Evolutionary conservation across 2,888 invertebrate genomes (phyloP).

Genomic region (Phaedon cochleariae): DNA sequence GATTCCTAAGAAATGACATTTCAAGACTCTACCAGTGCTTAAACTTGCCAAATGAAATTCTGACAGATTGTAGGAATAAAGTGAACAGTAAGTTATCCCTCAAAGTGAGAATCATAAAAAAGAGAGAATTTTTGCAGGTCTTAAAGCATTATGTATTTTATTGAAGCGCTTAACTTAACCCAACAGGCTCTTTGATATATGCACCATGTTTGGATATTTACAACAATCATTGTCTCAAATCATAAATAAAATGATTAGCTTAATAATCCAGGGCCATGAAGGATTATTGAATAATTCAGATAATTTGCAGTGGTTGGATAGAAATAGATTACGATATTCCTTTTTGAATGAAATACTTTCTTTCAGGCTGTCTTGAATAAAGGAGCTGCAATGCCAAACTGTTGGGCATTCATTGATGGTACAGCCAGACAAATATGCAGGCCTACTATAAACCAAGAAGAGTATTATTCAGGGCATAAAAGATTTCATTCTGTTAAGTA

Average conservation of each 20-base stretch:
- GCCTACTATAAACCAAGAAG: slow-evolving; percentile 31
- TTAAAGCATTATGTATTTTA: background rate
- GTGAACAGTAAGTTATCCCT: background rate
- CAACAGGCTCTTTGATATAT: slow-evolving; percentile 1
- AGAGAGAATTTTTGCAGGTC: background rate
- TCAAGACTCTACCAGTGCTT: background rate
- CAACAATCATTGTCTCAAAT: slow-evolving; percentile 5
- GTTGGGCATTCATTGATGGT: slow-evolving; percentile 18
- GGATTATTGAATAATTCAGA: slow-evolving; percentile 7
- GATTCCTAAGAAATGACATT: background rate
- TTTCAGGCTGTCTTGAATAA: background rate
- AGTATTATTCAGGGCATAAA: no score
- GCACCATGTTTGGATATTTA: slow-evolving; percentile 4
- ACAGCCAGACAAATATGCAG: slow-evolving; percentile 33
- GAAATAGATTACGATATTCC: slow-evolving; percentile 4
- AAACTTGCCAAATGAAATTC: slow-evolving; percentile 6
- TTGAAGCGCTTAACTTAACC: background rate
- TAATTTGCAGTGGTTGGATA: slow-evolving; percentile 1
- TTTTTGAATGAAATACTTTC: background rate
- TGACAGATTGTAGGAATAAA: background rate
- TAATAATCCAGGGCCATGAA: background rate
- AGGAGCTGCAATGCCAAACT: slow-evolving; percentile 12
- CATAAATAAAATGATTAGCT: background rate
- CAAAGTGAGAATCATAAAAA: no score
- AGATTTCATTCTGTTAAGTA: slow-evolving; percentile 34